A percentile compares a stretch with the other conserved stretches of the same genome.
phyloP scores from a whole-genome alignment of 2,888 invertebrate genomes.

The Beris chalybata region DNA sequence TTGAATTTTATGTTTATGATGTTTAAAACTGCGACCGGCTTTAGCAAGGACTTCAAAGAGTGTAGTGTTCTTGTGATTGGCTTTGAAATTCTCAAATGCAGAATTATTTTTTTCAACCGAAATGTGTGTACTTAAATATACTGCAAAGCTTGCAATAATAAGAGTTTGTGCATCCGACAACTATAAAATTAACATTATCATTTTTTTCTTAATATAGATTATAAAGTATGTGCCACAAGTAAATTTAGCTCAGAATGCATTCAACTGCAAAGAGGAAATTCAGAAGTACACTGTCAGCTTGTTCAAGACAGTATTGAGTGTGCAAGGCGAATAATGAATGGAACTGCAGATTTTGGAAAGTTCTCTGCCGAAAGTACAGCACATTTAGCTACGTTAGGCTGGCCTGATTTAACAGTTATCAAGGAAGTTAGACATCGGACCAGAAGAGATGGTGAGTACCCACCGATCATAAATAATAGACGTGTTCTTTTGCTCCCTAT shows the following conservation, averaged over 20 bases:
- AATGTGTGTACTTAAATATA: no score
- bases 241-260: constrained; percentile 36
- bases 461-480: neutral
- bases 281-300: constrained; percentile 39
- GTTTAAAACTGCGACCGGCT: no score
- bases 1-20: no score
- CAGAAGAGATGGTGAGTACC: constrained; percentile 52
- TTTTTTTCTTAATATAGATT: constrained; percentile 24
- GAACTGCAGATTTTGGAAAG: constrained; percentile 62
- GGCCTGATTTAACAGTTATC: constrained; percentile 56
- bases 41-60: no score
- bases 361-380: constrained; percentile 66
- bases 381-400: constrained; percentile 58
- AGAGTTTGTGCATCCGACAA: neutral
- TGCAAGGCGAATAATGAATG: constrained; percentile 59
- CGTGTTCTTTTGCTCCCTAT: no score
- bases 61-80: no score
- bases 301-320: constrained; percentile 62
- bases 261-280: constrained; percentile 41
- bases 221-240: constrained; percentile 39
- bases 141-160: no score
- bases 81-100: no score
- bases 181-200: neutral
- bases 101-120: no score
- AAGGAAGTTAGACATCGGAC: constrained; percentile 57